Conservation (phyloP, 2,888 invertebrate genomes). For the Pterostichus madidus region DNA sequence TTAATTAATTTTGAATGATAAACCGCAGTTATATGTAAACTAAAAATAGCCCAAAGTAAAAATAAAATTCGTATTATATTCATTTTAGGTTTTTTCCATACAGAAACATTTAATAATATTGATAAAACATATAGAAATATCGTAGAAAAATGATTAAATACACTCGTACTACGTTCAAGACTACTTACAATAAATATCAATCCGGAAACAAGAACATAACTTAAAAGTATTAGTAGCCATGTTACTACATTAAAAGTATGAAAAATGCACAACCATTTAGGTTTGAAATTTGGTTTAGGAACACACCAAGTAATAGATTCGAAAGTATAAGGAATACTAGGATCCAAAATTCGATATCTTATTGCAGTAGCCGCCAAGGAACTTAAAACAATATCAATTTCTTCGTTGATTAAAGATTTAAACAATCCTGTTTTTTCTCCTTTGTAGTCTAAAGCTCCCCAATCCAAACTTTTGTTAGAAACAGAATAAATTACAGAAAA, state of each 20-base stretch:
- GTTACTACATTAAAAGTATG: slow-evolving; percentile 62
- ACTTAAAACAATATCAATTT: slow-evolving; percentile 68
- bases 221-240: slow-evolving; percentile 54
- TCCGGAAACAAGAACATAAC: slow-evolving; percentile 28
- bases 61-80: slow-evolving; percentile 59
- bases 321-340: slow-evolving; percentile 67
- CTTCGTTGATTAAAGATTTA: slow-evolving; percentile 66
- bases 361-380: slow-evolving; percentile 67
- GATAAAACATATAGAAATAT: slow-evolving; percentile 56
- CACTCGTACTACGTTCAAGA: slow-evolving; percentile 1
- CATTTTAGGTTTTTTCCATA: slow-evolving; percentile 51
- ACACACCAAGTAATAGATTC: slow-evolving; percentile 69
- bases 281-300: slow-evolving; percentile 66
- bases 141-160: slow-evolving; percentile 37
- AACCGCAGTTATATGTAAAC: slow-evolving; percentile 65
- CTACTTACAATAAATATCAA: neutral
- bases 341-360: slow-evolving; percentile 67
- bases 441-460: slow-evolving; percentile 68
- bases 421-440: slow-evolving; percentile 68
- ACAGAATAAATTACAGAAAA: slow-evolving; percentile 68
- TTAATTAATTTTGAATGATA: slow-evolving; percentile 69
- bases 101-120: slow-evolving; percentile 61
- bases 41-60: slow-evolving; percentile 68
- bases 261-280: slow-evolving; percentile 68
- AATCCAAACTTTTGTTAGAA: slow-evolving; percentile 67